These are phyloP conservation scores for Rhinatrema bivittatum DNA, from an alignment of 2,797 vertebrate genomes.

Conservation along the genomic window DNA sequence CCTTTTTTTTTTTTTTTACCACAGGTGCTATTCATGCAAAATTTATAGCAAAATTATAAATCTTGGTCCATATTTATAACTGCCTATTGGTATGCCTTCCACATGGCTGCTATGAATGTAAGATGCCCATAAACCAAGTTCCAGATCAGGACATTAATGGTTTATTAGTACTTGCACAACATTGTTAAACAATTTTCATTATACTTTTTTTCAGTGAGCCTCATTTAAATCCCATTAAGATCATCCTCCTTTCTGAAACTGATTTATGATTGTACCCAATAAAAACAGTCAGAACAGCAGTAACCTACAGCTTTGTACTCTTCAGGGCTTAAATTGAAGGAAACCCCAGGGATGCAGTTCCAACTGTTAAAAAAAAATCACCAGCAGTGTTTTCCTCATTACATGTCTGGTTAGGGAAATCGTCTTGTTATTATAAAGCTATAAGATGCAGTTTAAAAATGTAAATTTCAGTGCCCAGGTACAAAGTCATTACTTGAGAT, in stretches of 20 bases:
- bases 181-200: not conserved
- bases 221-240: constrained; percentile 16
- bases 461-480: constrained; percentile 3
- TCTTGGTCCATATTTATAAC: too few relatives aligned
- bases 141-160: too few relatives aligned
- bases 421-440: constrained; percentile 8
- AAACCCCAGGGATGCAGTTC: not conserved
- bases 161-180: too few relatives aligned
- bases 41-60: too few relatives aligned
- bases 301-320: not conserved
- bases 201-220: constrained; percentile 1
- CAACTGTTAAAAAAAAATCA: not conserved
- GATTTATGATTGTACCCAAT: constrained; percentile 17
- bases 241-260: constrained; percentile 13
- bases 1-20: too few relatives aligned
- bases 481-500: constrained; percentile 14
- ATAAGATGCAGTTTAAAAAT: constrained; percentile 16
- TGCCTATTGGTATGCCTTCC: too few relatives aligned
- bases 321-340: constrained; percentile 2
- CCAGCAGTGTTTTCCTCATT: not conserved
- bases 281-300: not conserved
- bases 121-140: too few relatives aligned
- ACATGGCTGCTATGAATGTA: too few relatives aligned
- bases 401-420: constrained; percentile 7
- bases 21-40: too few relatives aligned